Conservation (phyloP, 2,797 vertebrate genomes). For the Onychomys arenicola region DNA sequence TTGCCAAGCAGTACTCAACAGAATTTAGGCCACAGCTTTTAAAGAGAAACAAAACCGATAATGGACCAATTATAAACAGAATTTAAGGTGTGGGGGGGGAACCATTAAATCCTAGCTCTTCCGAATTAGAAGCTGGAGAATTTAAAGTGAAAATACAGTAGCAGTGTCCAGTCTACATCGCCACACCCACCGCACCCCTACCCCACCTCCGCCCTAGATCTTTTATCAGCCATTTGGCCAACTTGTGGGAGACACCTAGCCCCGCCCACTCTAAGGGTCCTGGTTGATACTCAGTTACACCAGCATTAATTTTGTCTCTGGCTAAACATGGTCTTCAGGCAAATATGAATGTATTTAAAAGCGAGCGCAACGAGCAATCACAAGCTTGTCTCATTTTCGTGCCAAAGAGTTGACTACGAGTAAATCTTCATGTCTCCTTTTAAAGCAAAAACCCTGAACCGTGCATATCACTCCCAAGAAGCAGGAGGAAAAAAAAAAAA, state of each 20-base stretch:
- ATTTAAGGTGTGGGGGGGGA: neutral
- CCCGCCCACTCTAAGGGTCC: neutral
- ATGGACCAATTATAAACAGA: neutral
- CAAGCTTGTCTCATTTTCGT: constrained; percentile 19
- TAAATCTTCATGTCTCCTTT: constrained; percentile 3
- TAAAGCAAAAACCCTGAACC: neutral
- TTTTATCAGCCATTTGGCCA: neutral
- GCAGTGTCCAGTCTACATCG: neutral
- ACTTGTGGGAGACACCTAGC: neutral
- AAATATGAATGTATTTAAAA: neutral
- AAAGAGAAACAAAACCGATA: neutral
- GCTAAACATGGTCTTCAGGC: constrained; percentile 15
- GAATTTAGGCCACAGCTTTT: constrained; percentile 42
- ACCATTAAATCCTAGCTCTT: constrained; percentile 23
- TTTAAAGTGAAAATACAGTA: neutral
- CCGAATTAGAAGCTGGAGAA: neutral
- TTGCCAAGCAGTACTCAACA: constrained; percentile 31
- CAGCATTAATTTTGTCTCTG: neutral
- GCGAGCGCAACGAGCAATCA: neutral
- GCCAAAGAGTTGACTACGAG: constrained; percentile 3
- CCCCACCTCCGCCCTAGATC: neutral
- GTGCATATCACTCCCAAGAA: neutral
- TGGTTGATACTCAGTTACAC: neutral
- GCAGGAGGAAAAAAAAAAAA: neutral
- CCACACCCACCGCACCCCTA: neutral